phyloP scores from a whole-genome alignment of 2,888 invertebrate genomes.

The Luperina nickerlii region DNA sequence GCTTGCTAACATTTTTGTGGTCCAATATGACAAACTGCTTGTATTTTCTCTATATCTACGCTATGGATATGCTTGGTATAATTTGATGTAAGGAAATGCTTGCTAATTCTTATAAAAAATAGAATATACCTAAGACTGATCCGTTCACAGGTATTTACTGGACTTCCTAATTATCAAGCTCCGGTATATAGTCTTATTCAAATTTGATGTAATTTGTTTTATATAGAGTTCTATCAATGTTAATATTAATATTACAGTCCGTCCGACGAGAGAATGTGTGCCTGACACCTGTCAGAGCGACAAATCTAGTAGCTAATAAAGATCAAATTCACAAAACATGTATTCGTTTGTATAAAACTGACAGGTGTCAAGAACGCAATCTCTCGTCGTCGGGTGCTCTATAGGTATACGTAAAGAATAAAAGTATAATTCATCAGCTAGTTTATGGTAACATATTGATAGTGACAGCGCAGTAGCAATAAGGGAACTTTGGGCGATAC shows the following conservation, averaged over 20 bases:
- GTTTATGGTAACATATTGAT: neutral
- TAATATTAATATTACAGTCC: neutral
- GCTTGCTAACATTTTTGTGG: conserved; percentile 7
- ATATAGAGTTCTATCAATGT: neutral
- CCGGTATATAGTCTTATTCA: neutral
- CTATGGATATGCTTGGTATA: neutral
- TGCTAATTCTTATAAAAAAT: neutral
- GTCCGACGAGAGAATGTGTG: no score
- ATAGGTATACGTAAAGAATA: neutral
- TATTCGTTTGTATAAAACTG: neutral
- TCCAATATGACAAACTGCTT: neutral
- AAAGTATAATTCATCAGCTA: neutral
- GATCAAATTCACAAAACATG: neutral
- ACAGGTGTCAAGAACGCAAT: neutral
- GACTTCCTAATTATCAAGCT: neutral
- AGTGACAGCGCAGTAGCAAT: neutral
- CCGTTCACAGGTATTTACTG: neutral
- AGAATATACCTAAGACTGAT: neutral
- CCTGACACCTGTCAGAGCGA: no score
- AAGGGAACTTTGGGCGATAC: neutral
- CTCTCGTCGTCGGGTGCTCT: neutral
- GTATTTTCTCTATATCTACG: neutral
- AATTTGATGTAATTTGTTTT: neutral
- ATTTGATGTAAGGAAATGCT: no score
- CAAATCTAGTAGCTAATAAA: no score